A percentile compares a stretch with the other conserved stretches of the same genome.
Evolutionary conservation across 2,113 vertebrate genomes (phyloP).

Genomic region (Scatophagus argus): DNA sequence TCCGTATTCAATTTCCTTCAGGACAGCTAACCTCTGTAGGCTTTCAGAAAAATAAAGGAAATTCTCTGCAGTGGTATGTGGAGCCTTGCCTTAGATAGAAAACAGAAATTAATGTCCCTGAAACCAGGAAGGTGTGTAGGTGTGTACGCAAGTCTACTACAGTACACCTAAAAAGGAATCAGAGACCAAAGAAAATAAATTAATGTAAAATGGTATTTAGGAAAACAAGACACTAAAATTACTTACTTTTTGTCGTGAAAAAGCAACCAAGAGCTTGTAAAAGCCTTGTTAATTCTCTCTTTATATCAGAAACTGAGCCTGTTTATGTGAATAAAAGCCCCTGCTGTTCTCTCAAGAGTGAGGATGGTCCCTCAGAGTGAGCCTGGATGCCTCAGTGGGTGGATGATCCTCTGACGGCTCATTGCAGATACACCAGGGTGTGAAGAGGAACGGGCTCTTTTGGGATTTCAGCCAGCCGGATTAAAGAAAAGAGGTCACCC

Average conservation of each 20-base stretch:
- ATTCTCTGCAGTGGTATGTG: background rate
- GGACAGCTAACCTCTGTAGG: no score
- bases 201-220: background rate
- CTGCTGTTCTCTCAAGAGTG: slow-evolving; percentile 20
- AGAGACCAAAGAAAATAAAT: background rate
- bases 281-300: background rate
- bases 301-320: slow-evolving; percentile 2
- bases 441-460: slow-evolving; percentile 10
- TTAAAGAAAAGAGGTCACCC: slow-evolving; percentile 30
- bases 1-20: no score
- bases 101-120: background rate
- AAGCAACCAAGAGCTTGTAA: background rate
- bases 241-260: background rate
- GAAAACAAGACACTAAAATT: background rate
- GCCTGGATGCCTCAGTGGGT: background rate
- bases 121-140: background rate
- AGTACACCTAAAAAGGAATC: background rate
- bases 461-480: slow-evolving; percentile 28
- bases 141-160: background rate
- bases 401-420: slow-evolving; percentile 46
- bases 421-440: slow-evolving; percentile 30
- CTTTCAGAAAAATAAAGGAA: no score
- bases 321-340: slow-evolving; percentile 12
- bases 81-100: background rate
- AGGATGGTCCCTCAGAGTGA: slow-evolving; percentile 18